A percentile compares a stretch with the other conserved stretches of the same genome.
Evolutionary conservation across 1,140 invertebrate species (phyloP).

Genomic region (Metaphire vulgaris): DNA sequence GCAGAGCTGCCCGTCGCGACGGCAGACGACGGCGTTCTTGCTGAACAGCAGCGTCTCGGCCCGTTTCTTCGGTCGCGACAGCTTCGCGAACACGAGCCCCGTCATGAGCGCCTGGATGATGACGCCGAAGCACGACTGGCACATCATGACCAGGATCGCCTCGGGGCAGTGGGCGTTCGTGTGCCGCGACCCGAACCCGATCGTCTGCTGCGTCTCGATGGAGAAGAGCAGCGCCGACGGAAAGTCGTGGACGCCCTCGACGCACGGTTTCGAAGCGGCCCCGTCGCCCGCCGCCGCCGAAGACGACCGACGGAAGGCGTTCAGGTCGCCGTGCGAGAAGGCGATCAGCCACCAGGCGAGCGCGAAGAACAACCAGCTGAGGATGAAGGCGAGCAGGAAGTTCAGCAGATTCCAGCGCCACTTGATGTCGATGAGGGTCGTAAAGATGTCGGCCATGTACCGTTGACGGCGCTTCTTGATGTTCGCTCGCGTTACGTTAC

Average conservation of each 20-base stretch:
- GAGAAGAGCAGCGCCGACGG: slow-evolving; percentile 54
- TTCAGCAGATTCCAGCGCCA: slow-evolving; percentile 54
- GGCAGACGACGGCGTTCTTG: slow-evolving; percentile 35
- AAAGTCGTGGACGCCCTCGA: slow-evolving; percentile 51
- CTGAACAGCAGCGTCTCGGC: slow-evolving; percentile 68
- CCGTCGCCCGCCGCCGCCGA: slow-evolving; percentile 33
- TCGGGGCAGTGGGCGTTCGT: slow-evolving; percentile 93
- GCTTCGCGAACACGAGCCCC: slow-evolving; percentile 33
- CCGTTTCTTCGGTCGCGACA: slow-evolving; percentile 76
- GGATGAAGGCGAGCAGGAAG: slow-evolving; percentile 53
- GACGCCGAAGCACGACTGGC: slow-evolving; percentile 91
- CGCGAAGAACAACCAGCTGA: slow-evolving; percentile 55
- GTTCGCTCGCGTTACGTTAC: slow-evolving; percentile 84
- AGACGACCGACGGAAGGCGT: slow-evolving; percentile 42
- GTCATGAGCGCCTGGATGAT: slow-evolving; percentile 74
- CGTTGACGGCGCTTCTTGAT: slow-evolving; percentile 76
- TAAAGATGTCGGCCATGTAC: slow-evolving; percentile 82
- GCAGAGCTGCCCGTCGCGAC: slow-evolving; percentile 68
- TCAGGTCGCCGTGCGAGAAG: slow-evolving; percentile 51
- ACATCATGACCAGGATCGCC: slow-evolving; percentile 91
- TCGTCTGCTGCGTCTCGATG: slow-evolving; percentile 56
- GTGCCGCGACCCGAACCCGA: slow-evolving; percentile 59
- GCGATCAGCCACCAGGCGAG: slow-evolving; percentile 55
- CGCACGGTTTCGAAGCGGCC: slow-evolving; percentile 51
- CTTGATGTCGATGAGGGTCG: slow-evolving; percentile 62